A percentile compares a stretch with the other conserved stretches of the same genome.
These are phyloP conservation scores for Egretta garzetta DNA, from an alignment of 2,113 vertebrate genomes.

Conservation along the genomic window DNA sequence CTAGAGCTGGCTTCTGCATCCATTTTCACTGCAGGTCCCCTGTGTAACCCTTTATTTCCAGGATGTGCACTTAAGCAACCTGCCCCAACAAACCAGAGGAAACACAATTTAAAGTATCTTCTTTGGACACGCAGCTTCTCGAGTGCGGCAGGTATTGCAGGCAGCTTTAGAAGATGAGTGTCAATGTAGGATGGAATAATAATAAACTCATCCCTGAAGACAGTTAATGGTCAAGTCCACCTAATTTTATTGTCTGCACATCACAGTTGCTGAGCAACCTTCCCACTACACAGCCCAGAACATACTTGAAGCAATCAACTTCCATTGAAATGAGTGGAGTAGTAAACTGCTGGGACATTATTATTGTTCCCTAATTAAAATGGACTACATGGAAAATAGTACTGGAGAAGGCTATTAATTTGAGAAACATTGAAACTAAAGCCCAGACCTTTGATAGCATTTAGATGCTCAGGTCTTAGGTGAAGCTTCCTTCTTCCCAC, in stretches of 20 bases:
- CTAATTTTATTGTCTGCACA: neutral
- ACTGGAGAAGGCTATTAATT: neutral
- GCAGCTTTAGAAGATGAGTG: neutral
- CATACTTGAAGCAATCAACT: neutral
- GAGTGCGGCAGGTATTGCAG: neutral
- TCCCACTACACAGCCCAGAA: neutral
- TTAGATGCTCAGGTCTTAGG: neutral
- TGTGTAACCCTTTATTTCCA: neutral
- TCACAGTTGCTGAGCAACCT: neutral
- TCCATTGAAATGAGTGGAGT: neutral
- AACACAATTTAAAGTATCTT: neutral
- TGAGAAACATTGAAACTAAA: neutral
- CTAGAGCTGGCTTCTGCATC: neutral
- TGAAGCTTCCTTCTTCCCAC: neutral
- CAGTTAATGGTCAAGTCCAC: neutral
- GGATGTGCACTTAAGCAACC: neutral
- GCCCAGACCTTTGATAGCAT: neutral
- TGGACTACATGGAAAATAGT: neutral
- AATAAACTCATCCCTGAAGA: neutral
- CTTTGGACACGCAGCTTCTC: neutral
- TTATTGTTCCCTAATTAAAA: neutral
- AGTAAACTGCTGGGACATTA: neutral
- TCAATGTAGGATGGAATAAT: neutral
- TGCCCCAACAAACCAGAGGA: too few species aligned
- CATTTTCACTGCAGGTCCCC: neutral